Evolutionary conservation across 1,140 invertebrate species (phyloP), one percentile per base, ranked within the genome.

Genomic region (Drosophila tristis): DNA sequence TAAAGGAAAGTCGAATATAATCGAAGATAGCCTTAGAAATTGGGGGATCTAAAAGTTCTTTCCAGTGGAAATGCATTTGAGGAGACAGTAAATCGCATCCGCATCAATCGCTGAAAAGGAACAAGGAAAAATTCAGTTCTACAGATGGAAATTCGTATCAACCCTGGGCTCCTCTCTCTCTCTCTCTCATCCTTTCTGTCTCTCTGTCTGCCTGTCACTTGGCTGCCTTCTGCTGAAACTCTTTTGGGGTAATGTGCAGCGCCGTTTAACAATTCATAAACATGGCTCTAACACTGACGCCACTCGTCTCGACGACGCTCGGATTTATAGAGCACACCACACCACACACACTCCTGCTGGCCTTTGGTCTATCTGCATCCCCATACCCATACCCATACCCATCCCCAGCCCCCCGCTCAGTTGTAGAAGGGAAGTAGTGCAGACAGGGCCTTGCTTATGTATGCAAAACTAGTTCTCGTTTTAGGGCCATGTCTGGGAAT

Each of bases 201-300:
- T 42, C n/a, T 64, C 26, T 58, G 16, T 48, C 50, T 31, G 47
- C 48, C 26, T 74, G 45, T 73, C 47, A 74, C 64, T 58, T 43
- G 51, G 39, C 23, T 50, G 62, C 68, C 68, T 74, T 65, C 65
- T 58, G 61, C 49, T 70, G 57, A 35, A 42, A 39, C 15, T 53
- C 31, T 44, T 61, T 35, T 65, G 54, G 56, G 61, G 54, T 70
- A 74, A 63, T 74, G 71, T 74, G 71, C 71, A 74, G 55, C 66
- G 67, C 79, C 84, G 79, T 80, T 87, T 87, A 89, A 80, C 80
- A 89, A 89, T 89, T 89, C 84, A 89, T 90, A 89, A 89, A 77
- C 75, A 80, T 90, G 80, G 82, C 76, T 58, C 63, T 48, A 29
- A 60, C 61, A 80, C 75, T 89, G 84, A 84, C 84, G 84, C 84